These are phyloP conservation scores for Ophioninae sp. DNA, from an alignment of 2,888 invertebrate genomes.

Conservation along the genomic window DNA sequence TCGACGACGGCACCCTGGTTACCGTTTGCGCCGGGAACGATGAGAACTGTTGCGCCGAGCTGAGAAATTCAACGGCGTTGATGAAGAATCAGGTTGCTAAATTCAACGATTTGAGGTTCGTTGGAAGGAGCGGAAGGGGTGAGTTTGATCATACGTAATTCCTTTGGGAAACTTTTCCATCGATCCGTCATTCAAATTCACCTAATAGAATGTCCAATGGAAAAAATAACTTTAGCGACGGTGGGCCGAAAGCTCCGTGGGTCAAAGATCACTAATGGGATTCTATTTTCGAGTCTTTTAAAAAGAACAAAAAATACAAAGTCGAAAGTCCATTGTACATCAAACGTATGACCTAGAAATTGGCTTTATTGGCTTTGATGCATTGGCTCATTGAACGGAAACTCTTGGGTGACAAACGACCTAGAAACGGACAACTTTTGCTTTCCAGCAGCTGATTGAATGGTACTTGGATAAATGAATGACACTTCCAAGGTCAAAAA, in stretches of 20 bases:
- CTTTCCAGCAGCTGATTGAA: no score
- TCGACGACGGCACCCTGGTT: conserved; percentile 96
- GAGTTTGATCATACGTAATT: conserved; percentile 77
- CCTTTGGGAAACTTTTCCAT: not conserved
- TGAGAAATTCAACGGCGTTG: conserved; percentile 95
- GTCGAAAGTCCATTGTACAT: not conserved
- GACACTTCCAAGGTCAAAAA: not conserved
- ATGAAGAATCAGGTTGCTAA: conserved; percentile 99
- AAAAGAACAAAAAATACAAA: not conserved
- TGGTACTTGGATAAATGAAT: not conserved
- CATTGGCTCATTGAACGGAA: no score
- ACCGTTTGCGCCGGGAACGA: conserved; percentile 97
- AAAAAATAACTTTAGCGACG: not conserved
- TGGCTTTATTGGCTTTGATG: no score
- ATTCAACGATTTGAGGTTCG: conserved; percentile 98
- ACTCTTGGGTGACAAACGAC: no score
- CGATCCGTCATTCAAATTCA: not conserved
- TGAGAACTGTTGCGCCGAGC: conserved; percentile 97
- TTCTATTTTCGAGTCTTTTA: not conserved
- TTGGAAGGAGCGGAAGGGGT: conserved; percentile 98
- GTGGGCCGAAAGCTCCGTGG: not conserved
- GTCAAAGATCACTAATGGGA: not conserved
- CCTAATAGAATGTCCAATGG: not conserved
- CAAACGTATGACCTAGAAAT: no score
- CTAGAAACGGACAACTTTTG: no score